These are phyloP conservation scores for Phymorhynchus buccinoides DNA, from an alignment of 1,140 invertebrate species.

Conservation along the genomic window DNA sequence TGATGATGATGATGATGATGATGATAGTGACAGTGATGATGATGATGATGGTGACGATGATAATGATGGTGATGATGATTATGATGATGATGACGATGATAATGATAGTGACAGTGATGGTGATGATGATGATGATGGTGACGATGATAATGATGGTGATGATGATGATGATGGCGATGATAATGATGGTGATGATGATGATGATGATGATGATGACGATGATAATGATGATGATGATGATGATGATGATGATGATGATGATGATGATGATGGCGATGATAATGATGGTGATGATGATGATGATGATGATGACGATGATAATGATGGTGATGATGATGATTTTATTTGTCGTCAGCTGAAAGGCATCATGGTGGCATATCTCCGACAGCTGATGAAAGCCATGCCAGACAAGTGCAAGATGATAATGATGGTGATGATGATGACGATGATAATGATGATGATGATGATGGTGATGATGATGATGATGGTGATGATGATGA, in stretches of 20 bases:
- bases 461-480: too few relatives aligned
- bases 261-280: background rate
- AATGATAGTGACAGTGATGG: too few relatives aligned
- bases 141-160: background rate
- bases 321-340: too few relatives aligned
- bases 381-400: too few relatives aligned
- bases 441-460: too few relatives aligned
- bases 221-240: background rate
- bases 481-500: too few relatives aligned
- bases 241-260: background rate
- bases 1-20: background rate
- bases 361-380: too few relatives aligned
- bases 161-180: background rate
- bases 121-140: slow-evolving; percentile 2
- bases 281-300: background rate
- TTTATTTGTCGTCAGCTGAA: too few relatives aligned
- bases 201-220: background rate
- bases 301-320: background rate
- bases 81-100: too few relatives aligned
- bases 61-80: background rate
- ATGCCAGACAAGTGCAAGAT: too few relatives aligned
- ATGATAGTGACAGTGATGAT: slow-evolving; percentile 3
- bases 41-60: slow-evolving; percentile 1
- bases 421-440: too few relatives aligned
- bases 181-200: slow-evolving; percentile 2